These are phyloP conservation scores for Cathartes aura DNA, from an alignment of 2,113 vertebrate species.

Conservation along the genomic window DNA sequence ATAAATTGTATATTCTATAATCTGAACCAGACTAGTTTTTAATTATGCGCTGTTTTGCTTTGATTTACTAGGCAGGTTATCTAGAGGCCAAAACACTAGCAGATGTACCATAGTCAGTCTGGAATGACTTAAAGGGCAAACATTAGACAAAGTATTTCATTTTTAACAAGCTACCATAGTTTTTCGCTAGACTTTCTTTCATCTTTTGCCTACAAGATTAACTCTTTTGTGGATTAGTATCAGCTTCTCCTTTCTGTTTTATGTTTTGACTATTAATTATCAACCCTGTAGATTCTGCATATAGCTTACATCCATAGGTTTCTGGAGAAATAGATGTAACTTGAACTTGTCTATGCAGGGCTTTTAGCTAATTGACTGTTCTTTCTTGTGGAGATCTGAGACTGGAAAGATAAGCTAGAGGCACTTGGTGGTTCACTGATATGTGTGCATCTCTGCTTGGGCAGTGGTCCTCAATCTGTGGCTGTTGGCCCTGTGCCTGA, in stretches of 20 bases:
- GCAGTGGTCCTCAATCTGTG: neutral
- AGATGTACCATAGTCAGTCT: neutral
- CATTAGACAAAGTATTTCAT: neutral
- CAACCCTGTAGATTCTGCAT: neutral
- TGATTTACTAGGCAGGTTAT: conserved; percentile 56
- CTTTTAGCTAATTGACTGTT: neutral
- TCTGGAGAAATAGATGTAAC: neutral
- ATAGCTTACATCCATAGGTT: neutral
- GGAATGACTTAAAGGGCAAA: conserved; percentile 28
- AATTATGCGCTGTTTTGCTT: conserved; percentile 10
- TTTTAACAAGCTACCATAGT: neutral
- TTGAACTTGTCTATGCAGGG: neutral
- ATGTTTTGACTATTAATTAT: neutral
- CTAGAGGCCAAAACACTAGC: conserved; percentile 15
- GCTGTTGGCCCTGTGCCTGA: neutral
- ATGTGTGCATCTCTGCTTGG: neutral
- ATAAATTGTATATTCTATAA: conserved; percentile 23
- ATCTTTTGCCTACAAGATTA: neutral
- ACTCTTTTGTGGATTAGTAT: neutral
- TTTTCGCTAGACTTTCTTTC: neutral
- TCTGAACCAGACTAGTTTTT: conserved; percentile 34
- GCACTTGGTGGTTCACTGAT: neutral
- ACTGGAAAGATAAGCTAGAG: neutral
- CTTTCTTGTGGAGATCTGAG: neutral
- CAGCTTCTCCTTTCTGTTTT: neutral